Percentiles rank a stretch among this genome's conserved stretches.
phyloP scores from a whole-genome alignment of 2,797 vertebrate genomes.

The Bufotes viridis region DNA sequence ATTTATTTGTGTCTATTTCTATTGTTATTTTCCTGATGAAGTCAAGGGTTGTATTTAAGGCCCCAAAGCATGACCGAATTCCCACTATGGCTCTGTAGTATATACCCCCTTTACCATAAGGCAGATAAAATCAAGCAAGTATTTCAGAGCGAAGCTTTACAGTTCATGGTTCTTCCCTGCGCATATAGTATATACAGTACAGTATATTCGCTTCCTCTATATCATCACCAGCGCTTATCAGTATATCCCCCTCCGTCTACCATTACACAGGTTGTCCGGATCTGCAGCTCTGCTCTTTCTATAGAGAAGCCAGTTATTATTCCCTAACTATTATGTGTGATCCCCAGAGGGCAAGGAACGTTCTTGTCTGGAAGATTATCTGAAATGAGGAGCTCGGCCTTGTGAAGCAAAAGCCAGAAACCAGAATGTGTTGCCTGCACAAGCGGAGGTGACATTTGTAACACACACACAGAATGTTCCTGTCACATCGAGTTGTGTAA shows the following conservation, averaged over 20 bases:
- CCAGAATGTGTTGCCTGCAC: constrained; percentile 50
- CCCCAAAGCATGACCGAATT: no score
- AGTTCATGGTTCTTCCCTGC: not conserved
- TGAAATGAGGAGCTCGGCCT: constrained; percentile 16
- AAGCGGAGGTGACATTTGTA: constrained; percentile 40
- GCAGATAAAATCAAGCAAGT: no score
- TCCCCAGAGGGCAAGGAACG: constrained; percentile 18
- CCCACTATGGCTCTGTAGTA: no score
- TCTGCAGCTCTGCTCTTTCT: not conserved
- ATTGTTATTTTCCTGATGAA: no score
- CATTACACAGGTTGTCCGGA: not conserved
- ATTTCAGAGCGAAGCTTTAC: no score
- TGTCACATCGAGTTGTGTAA: constrained; percentile 58
- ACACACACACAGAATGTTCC: constrained; percentile 50
- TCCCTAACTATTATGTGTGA: not conserved
- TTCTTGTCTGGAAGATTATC: constrained; percentile 30
- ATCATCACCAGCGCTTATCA: not conserved
- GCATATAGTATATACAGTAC: not conserved
- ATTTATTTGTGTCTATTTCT: no score
- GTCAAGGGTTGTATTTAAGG: no score
- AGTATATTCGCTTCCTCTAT: no score
- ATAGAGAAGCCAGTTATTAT: constrained; percentile 9
- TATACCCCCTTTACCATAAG: no score
- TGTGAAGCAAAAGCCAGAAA: constrained; percentile 47
- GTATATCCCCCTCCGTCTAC: not conserved